phyloP scores from a whole-genome alignment of 2,888 invertebrate genomes.

The Clunio marinus region DNA sequence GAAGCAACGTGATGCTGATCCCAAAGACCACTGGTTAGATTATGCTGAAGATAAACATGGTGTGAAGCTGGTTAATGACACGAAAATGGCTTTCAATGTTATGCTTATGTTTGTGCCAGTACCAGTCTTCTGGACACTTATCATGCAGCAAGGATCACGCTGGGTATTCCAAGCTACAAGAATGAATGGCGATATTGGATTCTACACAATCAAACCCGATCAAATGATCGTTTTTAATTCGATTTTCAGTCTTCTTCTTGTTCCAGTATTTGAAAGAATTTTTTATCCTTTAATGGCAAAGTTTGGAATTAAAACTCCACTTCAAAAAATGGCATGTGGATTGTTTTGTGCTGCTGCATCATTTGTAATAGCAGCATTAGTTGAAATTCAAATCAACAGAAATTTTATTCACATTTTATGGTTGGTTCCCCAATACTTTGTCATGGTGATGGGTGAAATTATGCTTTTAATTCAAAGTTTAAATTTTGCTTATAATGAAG shows the following conservation, averaged over 20 bases:
- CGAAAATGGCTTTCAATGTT: constrained; percentile 70
- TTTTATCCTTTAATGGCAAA: constrained; percentile 76
- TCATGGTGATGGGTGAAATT: constrained; percentile 69
- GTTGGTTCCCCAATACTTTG: constrained; percentile 64
- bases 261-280: constrained; percentile 74
- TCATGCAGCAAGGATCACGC: constrained; percentile 88
- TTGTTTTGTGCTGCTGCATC: constrained; percentile 79
- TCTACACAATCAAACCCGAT: constrained; percentile 78
- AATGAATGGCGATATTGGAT: constrained; percentile 77
- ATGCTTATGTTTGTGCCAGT: constrained; percentile 77
- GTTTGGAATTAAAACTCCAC: constrained; percentile 64
- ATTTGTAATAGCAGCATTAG: constrained; percentile 79
- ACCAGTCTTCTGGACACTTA: constrained; percentile 90
- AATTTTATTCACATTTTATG: constrained; percentile 52
- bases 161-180: constrained; percentile 86
- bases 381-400: constrained; percentile 73
- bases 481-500: constrained; percentile 87
- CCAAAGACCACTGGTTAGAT: constrained; percentile 76
- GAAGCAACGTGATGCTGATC: neutral
- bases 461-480: constrained; percentile 92
- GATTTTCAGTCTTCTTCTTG: constrained; percentile 73
- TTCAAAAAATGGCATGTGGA: constrained; percentile 83
- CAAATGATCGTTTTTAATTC: constrained; percentile 94
- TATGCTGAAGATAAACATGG: constrained; percentile 73
- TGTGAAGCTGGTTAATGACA: constrained; percentile 63